Evolutionary conservation across 2,113 vertebrate species (phyloP).

Genomic region (Tiliqua scincoides): DNA sequence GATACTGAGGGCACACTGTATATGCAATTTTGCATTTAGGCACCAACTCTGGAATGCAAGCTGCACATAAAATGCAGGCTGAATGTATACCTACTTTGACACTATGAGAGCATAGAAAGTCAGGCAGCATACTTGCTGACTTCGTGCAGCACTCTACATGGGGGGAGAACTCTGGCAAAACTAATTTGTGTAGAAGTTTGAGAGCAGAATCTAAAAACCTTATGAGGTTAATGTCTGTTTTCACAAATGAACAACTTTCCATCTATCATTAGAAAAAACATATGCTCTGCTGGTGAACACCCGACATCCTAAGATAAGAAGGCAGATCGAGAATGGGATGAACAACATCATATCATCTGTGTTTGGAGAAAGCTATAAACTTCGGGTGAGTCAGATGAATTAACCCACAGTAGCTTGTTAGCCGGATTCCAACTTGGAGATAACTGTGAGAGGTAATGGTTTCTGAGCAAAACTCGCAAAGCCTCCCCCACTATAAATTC

Average conservation of each 20-base stretch:
- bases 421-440: background rate
- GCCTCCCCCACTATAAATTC: background rate
- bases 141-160: background rate
- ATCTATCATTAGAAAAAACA: slow-evolving; percentile 65
- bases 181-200: background rate
- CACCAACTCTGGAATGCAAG: no score
- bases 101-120: background rate
- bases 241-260: background rate
- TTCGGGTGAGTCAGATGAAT: slow-evolving; percentile 62
- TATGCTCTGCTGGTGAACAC: slow-evolving; percentile 75
- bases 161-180: background rate
- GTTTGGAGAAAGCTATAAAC: slow-evolving; percentile 71
- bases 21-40: no score
- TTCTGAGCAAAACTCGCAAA: background rate
- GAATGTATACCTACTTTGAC: no score
- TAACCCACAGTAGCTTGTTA: background rate
- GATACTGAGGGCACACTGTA: no score
- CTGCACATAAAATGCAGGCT: no score
- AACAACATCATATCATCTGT: slow-evolving; percentile 73
- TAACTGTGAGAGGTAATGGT: background rate
- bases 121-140: background rate
- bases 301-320: slow-evolving; percentile 73
- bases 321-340: slow-evolving; percentile 72
- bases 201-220: background rate
- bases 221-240: background rate